These are phyloP conservation scores for Chymomyza caudatula DNA, from an alignment of 2,888 invertebrate species.

Conservation along the genomic window DNA sequence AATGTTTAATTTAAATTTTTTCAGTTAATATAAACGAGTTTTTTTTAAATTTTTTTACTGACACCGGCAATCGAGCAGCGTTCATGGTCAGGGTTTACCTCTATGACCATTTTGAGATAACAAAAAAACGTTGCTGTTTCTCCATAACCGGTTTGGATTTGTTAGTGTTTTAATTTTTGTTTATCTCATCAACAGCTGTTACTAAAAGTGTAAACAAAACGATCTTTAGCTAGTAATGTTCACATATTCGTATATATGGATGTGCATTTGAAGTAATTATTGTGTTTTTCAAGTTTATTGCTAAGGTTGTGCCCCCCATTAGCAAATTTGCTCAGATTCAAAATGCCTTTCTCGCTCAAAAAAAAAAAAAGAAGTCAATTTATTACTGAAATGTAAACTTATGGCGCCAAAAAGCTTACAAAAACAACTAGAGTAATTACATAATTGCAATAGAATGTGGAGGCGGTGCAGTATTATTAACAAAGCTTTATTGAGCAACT, in stretches of 20 bases:
- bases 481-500: neutral
- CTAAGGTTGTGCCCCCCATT: slow-evolving; percentile 17
- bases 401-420: too few relatives aligned
- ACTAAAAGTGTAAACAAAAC: slow-evolving; percentile 28
- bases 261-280: too few relatives aligned
- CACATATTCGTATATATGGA: too few relatives aligned
- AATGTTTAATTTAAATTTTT: too few relatives aligned
- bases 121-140: slow-evolving; percentile 9
- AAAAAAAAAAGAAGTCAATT: too few relatives aligned
- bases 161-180: neutral
- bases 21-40: neutral
- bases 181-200: slow-evolving; percentile 28
- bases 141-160: slow-evolving; percentile 35
- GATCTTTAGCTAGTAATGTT: neutral
- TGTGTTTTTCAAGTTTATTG: slow-evolving; percentile 4
- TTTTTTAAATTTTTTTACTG: neutral
- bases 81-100: slow-evolving; percentile 58
- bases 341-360: slow-evolving; percentile 24
- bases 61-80: neutral
- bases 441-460: too few relatives aligned
- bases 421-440: too few relatives aligned
- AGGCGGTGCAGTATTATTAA: slow-evolving; percentile 11
- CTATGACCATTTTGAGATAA: too few relatives aligned
- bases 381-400: too few relatives aligned
- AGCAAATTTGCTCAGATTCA: slow-evolving; percentile 3